These are phyloP conservation scores for Sisor rabdophorus DNA, from an alignment of 2,113 vertebrate genomes.

Conservation along the genomic window DNA sequence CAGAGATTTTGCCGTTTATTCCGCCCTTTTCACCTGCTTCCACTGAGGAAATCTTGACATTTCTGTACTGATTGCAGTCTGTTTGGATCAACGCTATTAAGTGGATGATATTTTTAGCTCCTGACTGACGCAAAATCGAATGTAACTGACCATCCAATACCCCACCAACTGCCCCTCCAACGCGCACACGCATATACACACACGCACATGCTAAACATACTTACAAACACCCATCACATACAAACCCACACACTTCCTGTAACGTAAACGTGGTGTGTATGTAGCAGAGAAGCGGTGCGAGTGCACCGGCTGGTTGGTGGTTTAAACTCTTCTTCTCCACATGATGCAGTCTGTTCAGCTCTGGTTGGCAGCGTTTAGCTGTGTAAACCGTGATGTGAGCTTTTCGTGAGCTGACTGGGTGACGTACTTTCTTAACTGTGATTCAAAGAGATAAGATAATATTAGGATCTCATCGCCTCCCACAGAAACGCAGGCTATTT, in stretches of 20 bases:
- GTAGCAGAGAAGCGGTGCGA: neutral
- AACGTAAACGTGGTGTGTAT: neutral
- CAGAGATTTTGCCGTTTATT: neutral
- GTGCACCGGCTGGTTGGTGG: constrained; percentile 10
- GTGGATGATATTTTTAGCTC: constrained; percentile 28
- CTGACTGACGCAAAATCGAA: constrained; percentile 14
- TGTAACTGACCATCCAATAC: constrained; percentile 12
- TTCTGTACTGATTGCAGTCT: constrained; percentile 23
- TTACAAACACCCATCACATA: neutral
- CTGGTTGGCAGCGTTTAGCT: constrained; percentile 25
- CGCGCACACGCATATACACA: neutral
- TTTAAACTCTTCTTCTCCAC: neutral
- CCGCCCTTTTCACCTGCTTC: constrained; percentile 16
- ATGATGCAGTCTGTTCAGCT: constrained; percentile 27
- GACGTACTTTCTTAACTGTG: constrained; percentile 32
- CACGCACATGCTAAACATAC: neutral
- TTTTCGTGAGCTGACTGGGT: constrained; percentile 23
- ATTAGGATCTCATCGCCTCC: constrained; percentile 36
- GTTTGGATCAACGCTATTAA: constrained; percentile 13
- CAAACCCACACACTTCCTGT: neutral
- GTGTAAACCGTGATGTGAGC: constrained; percentile 39
- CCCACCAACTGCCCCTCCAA: too few species aligned
- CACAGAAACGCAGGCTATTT: constrained; percentile 36
- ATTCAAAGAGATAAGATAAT: constrained; percentile 43
- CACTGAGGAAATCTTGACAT: constrained; percentile 14